Percentiles rank a stretch among this genome's conserved stretches.
Conservation (phyloP, 2,113 vertebrate genomes). For the Alethe diademata region DNA sequence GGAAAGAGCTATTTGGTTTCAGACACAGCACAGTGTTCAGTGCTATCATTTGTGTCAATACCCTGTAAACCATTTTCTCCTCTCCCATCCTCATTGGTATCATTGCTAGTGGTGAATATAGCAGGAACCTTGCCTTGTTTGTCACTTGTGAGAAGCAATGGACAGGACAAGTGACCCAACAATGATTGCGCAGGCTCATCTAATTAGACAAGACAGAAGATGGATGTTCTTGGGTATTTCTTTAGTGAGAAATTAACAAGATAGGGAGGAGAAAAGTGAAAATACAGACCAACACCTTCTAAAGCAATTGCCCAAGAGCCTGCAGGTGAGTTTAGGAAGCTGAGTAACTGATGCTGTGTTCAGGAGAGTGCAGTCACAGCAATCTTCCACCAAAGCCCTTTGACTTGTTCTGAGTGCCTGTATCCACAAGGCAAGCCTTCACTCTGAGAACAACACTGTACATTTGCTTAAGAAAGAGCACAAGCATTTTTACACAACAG, state of each 20-base stretch:
- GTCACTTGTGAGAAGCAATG: conserved; percentile 32
- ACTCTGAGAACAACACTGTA: background rate
- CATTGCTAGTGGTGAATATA: conserved; percentile 43
- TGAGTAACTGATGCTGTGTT: background rate
- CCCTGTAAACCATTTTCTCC: background rate
- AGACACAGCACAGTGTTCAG: background rate
- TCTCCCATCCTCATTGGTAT: background rate
- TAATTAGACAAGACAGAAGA: conserved; percentile 64
- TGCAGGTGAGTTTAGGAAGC: background rate
- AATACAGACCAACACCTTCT: background rate
- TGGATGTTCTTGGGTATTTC: conserved; percentile 41
- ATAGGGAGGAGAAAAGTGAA: background rate
- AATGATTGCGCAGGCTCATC: conserved; percentile 43
- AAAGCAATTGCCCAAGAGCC: background rate
- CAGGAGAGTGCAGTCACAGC: background rate
- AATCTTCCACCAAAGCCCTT: background rate
- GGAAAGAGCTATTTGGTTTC: background rate
- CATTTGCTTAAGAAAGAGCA: background rate
- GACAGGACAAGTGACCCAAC: conserved; percentile 15
- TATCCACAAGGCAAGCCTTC: background rate
- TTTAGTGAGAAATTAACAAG: background rate
- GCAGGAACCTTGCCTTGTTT: conserved; percentile 38
- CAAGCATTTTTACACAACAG: background rate
- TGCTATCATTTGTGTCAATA: background rate
- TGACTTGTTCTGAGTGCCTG: background rate